Evolutionary conservation across 2,113 vertebrate species (phyloP), one percentile per base, ranked within the genome.

Genomic region (Gadus macrocephalus): DNA sequence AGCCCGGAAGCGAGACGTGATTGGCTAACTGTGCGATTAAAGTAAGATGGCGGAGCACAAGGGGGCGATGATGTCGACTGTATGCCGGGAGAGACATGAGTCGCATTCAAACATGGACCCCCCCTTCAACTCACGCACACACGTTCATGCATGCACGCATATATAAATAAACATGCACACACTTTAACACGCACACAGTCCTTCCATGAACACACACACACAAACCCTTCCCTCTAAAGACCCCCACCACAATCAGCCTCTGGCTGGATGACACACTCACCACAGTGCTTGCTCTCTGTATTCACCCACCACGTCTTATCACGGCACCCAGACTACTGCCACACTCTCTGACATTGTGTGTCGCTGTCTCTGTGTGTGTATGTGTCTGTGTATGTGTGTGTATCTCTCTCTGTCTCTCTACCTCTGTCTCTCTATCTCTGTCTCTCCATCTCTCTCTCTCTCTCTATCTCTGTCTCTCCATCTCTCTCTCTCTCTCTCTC

Each of bases 291-390:
- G 69, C 74, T 67, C 76, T 78, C 77, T 62, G 60, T 16, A 42
- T 81, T 85, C 79, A 72, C 73, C 81, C 85, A 85, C 83, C 78
- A 83, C 67, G 1, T 77, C 85, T 89, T 89, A 89, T 89, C 87
- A 76, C 81, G 68, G 71, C 83, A 85, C 42, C 42, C 42, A 49
- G 42, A 49, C 42, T 11, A 14, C 42, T 12, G 42, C 12, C 42
- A 49, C 42, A 49, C 42, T 49, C 42, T 49, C 42, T 49, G 7
- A 12, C 42, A 1, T 11, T 42, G 38, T 6, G 38, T 42, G 6
- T 42, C 8, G 14, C 1, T 49, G 9, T 49, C 1, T 49, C 1
- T 49, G 9, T 49, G 19, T 14, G 31, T 49, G 9, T 49, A 1
- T 49, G 0, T 49, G 7, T 49, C 8, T 49, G 0, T 49, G 7